Evolutionary conservation across 2,888 invertebrate species (phyloP).

Genomic region (Tenodera sinensis): DNA sequence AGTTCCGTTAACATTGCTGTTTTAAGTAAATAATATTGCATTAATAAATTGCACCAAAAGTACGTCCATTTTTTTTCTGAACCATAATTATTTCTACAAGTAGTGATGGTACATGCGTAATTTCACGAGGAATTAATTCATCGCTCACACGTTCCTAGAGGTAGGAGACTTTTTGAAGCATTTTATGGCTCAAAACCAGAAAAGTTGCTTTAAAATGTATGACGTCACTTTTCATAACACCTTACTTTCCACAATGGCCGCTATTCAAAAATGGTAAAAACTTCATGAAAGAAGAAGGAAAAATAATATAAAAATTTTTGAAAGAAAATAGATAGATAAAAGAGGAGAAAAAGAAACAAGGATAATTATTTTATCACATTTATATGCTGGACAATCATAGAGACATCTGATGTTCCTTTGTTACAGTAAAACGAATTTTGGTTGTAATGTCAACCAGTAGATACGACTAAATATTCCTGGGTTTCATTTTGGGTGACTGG

Average conservation of each 20-base stretch:
- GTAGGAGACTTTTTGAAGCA: neutral
- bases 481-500: too few relatives aligned
- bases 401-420: neutral
- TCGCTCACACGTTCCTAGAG: neutral
- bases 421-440: neutral
- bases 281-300: neutral
- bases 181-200: neutral
- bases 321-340: neutral
- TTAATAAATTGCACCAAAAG: neutral
- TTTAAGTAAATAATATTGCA: neutral
- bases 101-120: neutral
- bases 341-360: neutral
- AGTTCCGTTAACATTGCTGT: neutral
- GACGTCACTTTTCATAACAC: neutral
- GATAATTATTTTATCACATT: slow-evolving; percentile 15
- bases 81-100: neutral
- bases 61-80: neutral
- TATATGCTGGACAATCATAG: slow-evolving; percentile 12
- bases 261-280: neutral
- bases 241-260: neutral
- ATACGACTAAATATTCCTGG: neutral
- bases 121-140: neutral
- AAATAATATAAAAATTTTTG: neutral
- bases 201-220: neutral
- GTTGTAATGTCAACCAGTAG: neutral